Conservation (phyloP, 2,113 vertebrate species). For the Hydrochoerus hydrochaeris region DNA sequence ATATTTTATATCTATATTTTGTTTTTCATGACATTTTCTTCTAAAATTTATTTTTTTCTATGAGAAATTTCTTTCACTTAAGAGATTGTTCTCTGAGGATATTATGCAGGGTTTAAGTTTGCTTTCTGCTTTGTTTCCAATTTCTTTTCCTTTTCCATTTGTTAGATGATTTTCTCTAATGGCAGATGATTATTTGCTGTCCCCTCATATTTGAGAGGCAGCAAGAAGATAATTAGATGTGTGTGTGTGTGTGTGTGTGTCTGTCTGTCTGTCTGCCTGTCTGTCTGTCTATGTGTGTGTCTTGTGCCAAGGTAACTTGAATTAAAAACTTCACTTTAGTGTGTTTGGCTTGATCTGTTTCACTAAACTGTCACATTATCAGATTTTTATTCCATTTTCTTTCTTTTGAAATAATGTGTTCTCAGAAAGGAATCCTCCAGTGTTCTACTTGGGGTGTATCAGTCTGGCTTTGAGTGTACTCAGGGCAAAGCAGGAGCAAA, state of each 20-base stretch:
- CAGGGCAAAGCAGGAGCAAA: neutral
- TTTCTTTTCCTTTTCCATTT: neutral
- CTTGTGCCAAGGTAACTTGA: neutral
- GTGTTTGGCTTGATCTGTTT: neutral
- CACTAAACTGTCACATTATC: neutral
- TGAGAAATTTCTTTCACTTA: neutral
- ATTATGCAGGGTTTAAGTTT: neutral
- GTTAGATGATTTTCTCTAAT: neutral
- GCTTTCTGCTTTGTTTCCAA: neutral
- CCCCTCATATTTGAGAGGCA: neutral
- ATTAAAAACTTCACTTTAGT: neutral
- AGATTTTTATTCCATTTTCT: neutral
- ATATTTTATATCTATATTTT: neutral
- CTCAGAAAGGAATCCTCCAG: neutral
- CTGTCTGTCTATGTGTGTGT: neutral
- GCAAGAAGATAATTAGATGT: neutral
- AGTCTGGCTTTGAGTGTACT: neutral
- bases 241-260: neutral
- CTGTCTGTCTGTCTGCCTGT: too few species aligned
- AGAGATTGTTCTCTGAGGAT: neutral
- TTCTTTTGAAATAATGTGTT: conserved; percentile 3
- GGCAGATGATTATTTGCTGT: neutral
- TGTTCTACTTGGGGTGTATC: neutral
- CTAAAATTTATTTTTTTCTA: neutral
- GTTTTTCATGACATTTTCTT: neutral